phyloP scores from a whole-genome alignment of 1,140 invertebrate genomes.

The Drosophila ambigua region DNA sequence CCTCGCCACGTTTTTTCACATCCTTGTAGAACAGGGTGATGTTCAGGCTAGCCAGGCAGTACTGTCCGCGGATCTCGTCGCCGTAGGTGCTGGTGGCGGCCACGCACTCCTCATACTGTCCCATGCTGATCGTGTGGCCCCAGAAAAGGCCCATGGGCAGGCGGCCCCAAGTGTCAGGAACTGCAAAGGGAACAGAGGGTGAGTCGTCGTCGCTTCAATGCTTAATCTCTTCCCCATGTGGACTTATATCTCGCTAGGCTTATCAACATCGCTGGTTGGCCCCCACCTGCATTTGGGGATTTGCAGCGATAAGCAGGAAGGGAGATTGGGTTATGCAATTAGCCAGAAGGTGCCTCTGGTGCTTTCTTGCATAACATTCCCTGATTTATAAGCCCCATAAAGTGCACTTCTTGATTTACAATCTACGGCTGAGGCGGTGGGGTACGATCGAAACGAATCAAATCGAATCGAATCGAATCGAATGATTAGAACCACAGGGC shows the following conservation, averaged over 20 bases:
- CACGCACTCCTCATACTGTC: slow-evolving; percentile 77
- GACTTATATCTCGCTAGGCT: neutral
- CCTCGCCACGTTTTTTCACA: slow-evolving; percentile 57
- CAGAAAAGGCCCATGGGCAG: slow-evolving; percentile 74
- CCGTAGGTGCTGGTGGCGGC: slow-evolving; percentile 55
- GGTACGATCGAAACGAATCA: too few species aligned
- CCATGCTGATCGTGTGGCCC: slow-evolving; percentile 78
- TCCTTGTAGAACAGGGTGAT: slow-evolving; percentile 57
- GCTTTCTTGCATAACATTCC: too few species aligned
- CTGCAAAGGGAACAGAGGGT: slow-evolving; percentile 24
- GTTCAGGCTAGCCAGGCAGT: slow-evolving; percentile 67
- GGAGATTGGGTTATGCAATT: neutral
- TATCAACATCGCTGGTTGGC: neutral
- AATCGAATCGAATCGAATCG: too few species aligned
- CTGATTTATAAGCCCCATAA: too few species aligned
- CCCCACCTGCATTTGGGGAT: slow-evolving; percentile 8
- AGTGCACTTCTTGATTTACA: too few species aligned
- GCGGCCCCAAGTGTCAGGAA: slow-evolving; percentile 80
- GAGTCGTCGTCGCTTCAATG: too few species aligned
- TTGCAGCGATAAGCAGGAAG: slow-evolving; percentile 4
- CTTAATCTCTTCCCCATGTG: neutral
- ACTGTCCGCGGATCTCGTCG: slow-evolving; percentile 63
- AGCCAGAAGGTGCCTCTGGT: too few species aligned
- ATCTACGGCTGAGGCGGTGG: too few species aligned
- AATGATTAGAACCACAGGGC: too few species aligned